phyloP scores from a whole-genome alignment of 2,113 vertebrate genomes.

The Oryzias javanicus region DNA sequence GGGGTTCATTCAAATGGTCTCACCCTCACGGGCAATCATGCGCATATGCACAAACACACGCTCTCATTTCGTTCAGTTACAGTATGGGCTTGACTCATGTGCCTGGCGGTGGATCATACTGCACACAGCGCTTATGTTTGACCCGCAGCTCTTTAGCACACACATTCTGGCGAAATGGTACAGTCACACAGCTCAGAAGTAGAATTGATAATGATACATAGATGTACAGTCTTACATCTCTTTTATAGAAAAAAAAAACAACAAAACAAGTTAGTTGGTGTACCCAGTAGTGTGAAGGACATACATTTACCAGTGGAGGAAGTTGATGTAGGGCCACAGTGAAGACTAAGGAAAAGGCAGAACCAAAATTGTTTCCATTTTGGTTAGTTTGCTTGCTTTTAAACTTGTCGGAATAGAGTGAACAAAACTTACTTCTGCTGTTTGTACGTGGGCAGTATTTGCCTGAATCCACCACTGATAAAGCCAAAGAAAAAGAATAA shows the following conservation, averaged over 20 bases:
- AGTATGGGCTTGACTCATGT: constrained; percentile 42
- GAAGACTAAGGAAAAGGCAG: too few species aligned
- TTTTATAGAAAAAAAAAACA: constrained; percentile 26
- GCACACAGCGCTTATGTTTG: constrained; percentile 45
- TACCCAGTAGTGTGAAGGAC: constrained; percentile 31
- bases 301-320: constrained; percentile 37
- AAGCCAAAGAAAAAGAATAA: too few species aligned
- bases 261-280: constrained; percentile 12
- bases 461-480: too few species aligned
- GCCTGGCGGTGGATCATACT: constrained; percentile 47
- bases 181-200: constrained; percentile 45
- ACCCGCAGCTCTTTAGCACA: constrained; percentile 10
- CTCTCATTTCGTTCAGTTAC: constrained; percentile 20
- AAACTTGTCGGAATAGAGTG: too few species aligned
- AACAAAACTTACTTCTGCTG: too few species aligned
- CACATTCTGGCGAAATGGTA: constrained; percentile 42
- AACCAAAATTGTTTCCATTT: too few species aligned
- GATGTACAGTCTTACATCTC: constrained; percentile 45
- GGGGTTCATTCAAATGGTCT: constrained; percentile 28
- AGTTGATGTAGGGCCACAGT: constrained; percentile 2
- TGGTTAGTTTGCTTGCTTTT: too few species aligned
- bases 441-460: too few species aligned
- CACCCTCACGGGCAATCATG: constrained; percentile 4
- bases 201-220: constrained; percentile 47
- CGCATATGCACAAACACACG: constrained; percentile 23